Evolutionary conservation across 2,888 invertebrate species (phyloP), one percentile per base, ranked within the genome.

Genomic region (Congeria kusceri): DNA sequence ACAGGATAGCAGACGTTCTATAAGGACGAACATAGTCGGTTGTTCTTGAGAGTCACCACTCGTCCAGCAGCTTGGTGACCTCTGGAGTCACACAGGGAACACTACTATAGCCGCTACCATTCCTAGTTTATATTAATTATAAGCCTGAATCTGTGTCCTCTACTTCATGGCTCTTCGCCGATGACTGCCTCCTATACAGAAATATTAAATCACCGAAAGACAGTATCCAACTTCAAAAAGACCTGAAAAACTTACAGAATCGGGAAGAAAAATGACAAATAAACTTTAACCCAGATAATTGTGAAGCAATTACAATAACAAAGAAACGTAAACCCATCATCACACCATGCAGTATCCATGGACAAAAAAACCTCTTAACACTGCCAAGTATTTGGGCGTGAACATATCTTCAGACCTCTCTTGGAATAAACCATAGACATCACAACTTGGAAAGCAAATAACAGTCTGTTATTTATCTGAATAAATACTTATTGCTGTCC

Each of bases 401-500:
- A 64, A 64, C 47, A 64, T 47, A 11, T 64, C 46, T 5, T 64
- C 44, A 46, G 64, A 64, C 25, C 25, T 64, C 4, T 44, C 27
- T 4, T 64, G 64, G 64, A 64, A 64, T 15, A 64, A 23, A 13
- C 64, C 25, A 47, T 47, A 25, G 18, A 64, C 23, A 47, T 7
- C 13, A 64, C 20, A 5, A 25, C 25, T 25, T 9, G 25, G 4
- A 64, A 64, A 46, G 64, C 64, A 20, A 44, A 44, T 47, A 64
- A 46, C 39, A 44, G 15, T 3, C 27, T 64, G 5, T 9, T 13
- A 5, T 47, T 64, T 25, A 44, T 47, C 4, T 7, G 46, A 46
- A 64, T 46, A 64, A 64, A 64, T 64, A 64, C 46, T 15, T 44
- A 64, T n/a, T 46, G 44, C 11, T 44, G 46, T n/a, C 47, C n/a